Base-by-base conservation (phyloP, 2,113 vertebrate genomes). In the Sinocyclocheilus anshuiensis region DNA sequence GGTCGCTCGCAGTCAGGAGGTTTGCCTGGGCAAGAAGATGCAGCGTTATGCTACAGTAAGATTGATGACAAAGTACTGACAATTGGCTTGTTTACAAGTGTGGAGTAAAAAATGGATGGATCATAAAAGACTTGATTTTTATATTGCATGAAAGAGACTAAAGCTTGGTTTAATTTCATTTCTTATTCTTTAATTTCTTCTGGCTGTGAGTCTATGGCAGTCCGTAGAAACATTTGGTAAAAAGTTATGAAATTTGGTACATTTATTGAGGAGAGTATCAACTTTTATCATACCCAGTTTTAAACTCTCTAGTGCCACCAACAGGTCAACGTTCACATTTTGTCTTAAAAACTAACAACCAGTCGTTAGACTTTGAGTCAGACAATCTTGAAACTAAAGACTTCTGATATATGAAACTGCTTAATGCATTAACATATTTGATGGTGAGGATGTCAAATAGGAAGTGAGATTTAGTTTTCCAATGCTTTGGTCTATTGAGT, bases 1-100 rank as follows among this genome's bases (percentile, higher is more conserved):
- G 92, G 95, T 0, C 91, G 87, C 83, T 94, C 96, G 2, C 97
- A 96, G 84, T 93, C 94, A 0, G 88, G 89, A 0, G 93, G 94
- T 0, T 81, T 93, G 90, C 95, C 95, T 1, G 94, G 96, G 33
- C 86, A 86, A 16, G 96, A 96, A 0, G 90, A 94, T 0, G 88
- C 87, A 71, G 92, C 90, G 61, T 90, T 90, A 20, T 48, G 63
- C 74, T 87, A 63, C 72, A 93, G 97, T 97, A 96, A 93, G 96
- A 36, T 57, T 48, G 22, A 77, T 15, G 4, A 11, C 26, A 69
- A 7, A 42, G 10, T 67, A 65, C 5, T 13, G 12, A 81, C 15
- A 18, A 3, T 61, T 81, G 59, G 11, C 20, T 16, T 36, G 42
- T 81, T 45, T 81, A 63, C 15, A 26, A 48, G 1, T 63, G 6